Evolutionary conservation across 1,140 invertebrate genomes (phyloP).

Genomic region (Nixonia krombeini): DNA sequence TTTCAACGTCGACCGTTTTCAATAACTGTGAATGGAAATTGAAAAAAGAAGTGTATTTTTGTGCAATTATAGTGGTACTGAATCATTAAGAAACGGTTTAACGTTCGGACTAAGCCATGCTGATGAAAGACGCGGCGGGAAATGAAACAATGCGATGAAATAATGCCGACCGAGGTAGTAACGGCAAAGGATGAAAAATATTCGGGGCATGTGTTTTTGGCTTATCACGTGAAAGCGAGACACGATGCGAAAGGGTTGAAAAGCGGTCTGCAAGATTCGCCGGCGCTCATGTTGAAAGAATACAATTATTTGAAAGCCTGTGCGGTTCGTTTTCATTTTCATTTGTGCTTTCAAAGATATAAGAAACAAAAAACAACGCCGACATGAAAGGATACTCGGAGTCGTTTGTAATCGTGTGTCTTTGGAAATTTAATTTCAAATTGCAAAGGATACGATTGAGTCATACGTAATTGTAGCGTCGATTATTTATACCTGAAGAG

Average conservation of each 20-base stretch:
- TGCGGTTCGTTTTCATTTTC: constrained; percentile 43
- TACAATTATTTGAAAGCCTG: constrained; percentile 26
- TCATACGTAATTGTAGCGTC: too few species aligned
- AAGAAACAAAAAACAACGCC: constrained; percentile 20
- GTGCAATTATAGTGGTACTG: too few species aligned
- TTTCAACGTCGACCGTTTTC: too few species aligned
- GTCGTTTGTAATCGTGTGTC: too few species aligned
- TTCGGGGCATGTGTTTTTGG: constrained; percentile 22
- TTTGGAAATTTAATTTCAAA: too few species aligned
- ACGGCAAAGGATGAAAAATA: constrained; percentile 18
- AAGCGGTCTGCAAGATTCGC: constrained; percentile 23
- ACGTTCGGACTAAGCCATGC: too few species aligned
- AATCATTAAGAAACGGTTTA: too few species aligned
- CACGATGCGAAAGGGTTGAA: not conserved
- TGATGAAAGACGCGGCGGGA: not conserved
- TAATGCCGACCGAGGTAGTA: constrained; percentile 8
- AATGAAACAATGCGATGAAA: constrained; percentile 32
- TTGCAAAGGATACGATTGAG: too few species aligned
- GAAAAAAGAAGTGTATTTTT: too few species aligned
- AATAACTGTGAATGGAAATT: too few species aligned
- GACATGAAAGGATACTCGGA: constrained; percentile 1
- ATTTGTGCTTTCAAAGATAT: constrained; percentile 31
- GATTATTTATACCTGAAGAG: too few species aligned
- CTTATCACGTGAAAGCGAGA: constrained; percentile 37
- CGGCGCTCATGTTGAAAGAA: constrained; percentile 26